These are phyloP conservation scores for Mizuhopecten yessoensis DNA, from an alignment of 1,140 invertebrate species.

Conservation along the genomic window DNA sequence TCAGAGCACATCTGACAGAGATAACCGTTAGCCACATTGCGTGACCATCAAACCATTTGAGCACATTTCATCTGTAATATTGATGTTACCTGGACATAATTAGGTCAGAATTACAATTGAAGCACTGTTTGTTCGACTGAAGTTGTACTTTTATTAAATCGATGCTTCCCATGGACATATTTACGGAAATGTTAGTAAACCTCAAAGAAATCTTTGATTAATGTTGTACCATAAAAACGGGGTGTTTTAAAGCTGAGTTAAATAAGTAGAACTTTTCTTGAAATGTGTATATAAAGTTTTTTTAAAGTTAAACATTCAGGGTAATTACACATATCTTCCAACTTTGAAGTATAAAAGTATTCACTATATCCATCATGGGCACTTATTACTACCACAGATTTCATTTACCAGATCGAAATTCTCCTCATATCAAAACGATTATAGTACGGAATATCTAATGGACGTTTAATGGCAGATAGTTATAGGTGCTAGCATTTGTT, in stretches of 20 bases:
- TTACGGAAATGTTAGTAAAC: conserved; percentile 25
- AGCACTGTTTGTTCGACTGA: background rate
- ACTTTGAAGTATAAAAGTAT: background rate
- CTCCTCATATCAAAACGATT: background rate
- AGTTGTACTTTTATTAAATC: background rate
- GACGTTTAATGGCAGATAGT: background rate
- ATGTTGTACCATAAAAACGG: too few relatives aligned
- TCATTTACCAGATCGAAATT: background rate
- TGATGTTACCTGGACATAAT: conserved; percentile 6
- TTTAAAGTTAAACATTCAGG: background rate
- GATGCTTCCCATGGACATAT: background rate
- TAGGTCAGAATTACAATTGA: background rate
- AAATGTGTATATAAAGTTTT: background rate
- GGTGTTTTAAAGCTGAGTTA: too few relatives aligned
- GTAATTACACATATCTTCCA: background rate
- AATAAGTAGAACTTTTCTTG: background rate
- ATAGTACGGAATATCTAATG: background rate
- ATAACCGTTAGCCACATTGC: conserved; percentile 6
- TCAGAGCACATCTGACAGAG: background rate
- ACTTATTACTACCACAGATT: conserved; percentile 3
- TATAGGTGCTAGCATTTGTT: background rate
- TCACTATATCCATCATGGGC: background rate
- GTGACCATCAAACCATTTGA: background rate
- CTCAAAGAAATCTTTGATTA: background rate
- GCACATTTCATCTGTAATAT: conserved; percentile 13